phyloP scores from a whole-genome alignment of 2,888 invertebrate genomes.

The Drosophila setosimentum region DNA sequence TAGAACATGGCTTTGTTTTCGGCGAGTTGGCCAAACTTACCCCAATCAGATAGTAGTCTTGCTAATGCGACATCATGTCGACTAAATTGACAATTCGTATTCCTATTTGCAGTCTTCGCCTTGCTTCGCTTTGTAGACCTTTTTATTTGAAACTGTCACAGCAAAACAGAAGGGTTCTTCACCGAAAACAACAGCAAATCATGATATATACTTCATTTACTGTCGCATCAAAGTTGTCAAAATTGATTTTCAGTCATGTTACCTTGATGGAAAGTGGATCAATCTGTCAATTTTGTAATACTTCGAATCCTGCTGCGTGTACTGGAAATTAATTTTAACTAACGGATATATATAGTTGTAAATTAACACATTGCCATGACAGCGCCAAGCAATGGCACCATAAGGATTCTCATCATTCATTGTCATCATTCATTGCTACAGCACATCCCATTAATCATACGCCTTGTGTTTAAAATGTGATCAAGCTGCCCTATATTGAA shows the following conservation, averaged over 20 bases:
- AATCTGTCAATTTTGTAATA: slow-evolving; percentile 27
- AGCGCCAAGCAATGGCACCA: slow-evolving; percentile 6
- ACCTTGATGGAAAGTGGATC: slow-evolving; percentile 8
- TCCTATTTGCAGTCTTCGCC: slow-evolving; percentile 60
- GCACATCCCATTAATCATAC: slow-evolving; percentile 66
- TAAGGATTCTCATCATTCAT: slow-evolving; percentile 22
- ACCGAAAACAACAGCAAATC: slow-evolving; percentile 20
- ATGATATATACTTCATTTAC: slow-evolving; percentile 4
- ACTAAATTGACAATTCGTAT: slow-evolving; percentile 62
- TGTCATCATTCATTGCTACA: neutral
- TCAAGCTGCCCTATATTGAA: slow-evolving; percentile 53
- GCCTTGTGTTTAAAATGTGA: slow-evolving; percentile 51
- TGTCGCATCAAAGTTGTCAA: slow-evolving; percentile 2
- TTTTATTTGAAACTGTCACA: slow-evolving; percentile 23
- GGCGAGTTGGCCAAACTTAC: slow-evolving; percentile 35
- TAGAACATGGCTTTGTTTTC: slow-evolving; percentile 1
- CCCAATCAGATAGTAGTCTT: slow-evolving; percentile 51
- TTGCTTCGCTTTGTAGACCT: slow-evolving; percentile 48
- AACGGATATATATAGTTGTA: slow-evolving; percentile 14
- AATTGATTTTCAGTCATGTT: slow-evolving; percentile 31
- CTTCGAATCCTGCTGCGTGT: neutral
- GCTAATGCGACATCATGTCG: slow-evolving; percentile 53
- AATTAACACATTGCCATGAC: slow-evolving; percentile 46
- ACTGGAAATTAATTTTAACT: slow-evolving; percentile 24
- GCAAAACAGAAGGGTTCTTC: slow-evolving; percentile 55